These are phyloP conservation scores for Drosophila cardini DNA, from an alignment of 1,140 invertebrate species.

Conservation along the genomic window DNA sequence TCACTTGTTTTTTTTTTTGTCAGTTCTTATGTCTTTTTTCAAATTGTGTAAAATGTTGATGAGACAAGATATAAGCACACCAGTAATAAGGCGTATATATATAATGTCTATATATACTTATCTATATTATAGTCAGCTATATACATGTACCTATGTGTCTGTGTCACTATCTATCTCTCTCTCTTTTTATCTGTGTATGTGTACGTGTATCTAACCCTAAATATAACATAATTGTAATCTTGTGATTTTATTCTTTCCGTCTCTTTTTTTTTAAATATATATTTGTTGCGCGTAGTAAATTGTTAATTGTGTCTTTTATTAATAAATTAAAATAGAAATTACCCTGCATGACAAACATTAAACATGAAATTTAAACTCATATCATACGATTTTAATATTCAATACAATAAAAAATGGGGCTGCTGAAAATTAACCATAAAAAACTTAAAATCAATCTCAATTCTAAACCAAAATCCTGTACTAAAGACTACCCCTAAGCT, in stretches of 20 bases:
- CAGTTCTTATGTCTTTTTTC: slow-evolving; percentile 38
- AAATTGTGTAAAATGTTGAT: slow-evolving; percentile 26
- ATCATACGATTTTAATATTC: slow-evolving; percentile 19
- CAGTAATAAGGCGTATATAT: slow-evolving; percentile 46
- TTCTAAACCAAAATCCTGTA: neutral
- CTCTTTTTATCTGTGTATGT: slow-evolving; percentile 33
- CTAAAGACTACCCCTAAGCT: slow-evolving; percentile 27
- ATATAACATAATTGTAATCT: slow-evolving; percentile 53
- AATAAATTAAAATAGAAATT: slow-evolving; percentile 50
- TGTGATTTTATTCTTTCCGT: slow-evolving; percentile 43
- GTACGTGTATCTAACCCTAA: slow-evolving; percentile 61
- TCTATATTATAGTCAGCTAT: slow-evolving; percentile 38
- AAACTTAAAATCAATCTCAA: neutral
- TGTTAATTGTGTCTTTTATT: slow-evolving; percentile 54
- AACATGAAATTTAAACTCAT: slow-evolving; percentile 43
- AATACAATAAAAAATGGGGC: slow-evolving; percentile 14
- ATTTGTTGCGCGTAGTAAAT: slow-evolving; percentile 66
- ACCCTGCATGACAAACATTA: slow-evolving; percentile 58
- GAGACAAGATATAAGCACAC: slow-evolving; percentile 54
- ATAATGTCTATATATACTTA: slow-evolving; percentile 35
- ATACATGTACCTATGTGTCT: slow-evolving; percentile 37
- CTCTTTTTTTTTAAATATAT: slow-evolving; percentile 36
- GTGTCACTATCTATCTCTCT: slow-evolving; percentile 24
- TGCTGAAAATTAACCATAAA: neutral
- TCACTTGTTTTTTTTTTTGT: slow-evolving; percentile 46